Evolutionary conservation across 2,797 vertebrate species (phyloP), one percentile per base, ranked within the genome.

Genomic region (Sebastes minor): DNA sequence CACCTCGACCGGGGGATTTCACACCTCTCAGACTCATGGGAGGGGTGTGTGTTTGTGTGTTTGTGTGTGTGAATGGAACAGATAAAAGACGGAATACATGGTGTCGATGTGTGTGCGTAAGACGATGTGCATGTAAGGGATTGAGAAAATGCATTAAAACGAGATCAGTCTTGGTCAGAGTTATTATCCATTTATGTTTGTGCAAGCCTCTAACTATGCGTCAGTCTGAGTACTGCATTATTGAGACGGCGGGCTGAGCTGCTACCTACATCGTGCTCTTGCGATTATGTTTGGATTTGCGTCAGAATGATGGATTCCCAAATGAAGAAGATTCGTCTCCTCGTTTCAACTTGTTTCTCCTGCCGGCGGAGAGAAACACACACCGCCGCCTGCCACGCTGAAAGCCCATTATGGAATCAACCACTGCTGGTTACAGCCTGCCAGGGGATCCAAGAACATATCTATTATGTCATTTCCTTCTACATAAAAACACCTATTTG

Each of bases 231-330:
- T 13, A 33, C 11, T 87, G 71, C 70, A 88, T 88, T 87, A 86
- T 85, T 85, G 80, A 86, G 55, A 10, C 2, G 3, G 61, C 16
- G 32, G 23, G 38, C 46, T 32, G 67, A 78, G 74, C 69, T 20
- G 69, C 69, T 77, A 64, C 78, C 71, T 66, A 30, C 73, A 55
- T 46, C 27, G 11, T 9, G 28, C 82, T 77, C 56, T 78, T 62
- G 72, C 35, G 25, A 69, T 77, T 63, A 71, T 81, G 78, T 86
- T 79, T 68, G 80, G 59, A 74, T 88, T 76, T 82, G 69, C 52
- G 64, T 88, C 91, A 85, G 66, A 64, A 67, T 71, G 76, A 89
- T 78, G 69, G 71, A 88, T 79, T 84, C 63, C 42, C 32, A 71
- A 73, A 79, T 33, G 35, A 77, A 52, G 76, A 59, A 6, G 32